Base-by-base conservation (phyloP, 2,797 vertebrate species). In the Percopsis omiscomaycus region DNA sequence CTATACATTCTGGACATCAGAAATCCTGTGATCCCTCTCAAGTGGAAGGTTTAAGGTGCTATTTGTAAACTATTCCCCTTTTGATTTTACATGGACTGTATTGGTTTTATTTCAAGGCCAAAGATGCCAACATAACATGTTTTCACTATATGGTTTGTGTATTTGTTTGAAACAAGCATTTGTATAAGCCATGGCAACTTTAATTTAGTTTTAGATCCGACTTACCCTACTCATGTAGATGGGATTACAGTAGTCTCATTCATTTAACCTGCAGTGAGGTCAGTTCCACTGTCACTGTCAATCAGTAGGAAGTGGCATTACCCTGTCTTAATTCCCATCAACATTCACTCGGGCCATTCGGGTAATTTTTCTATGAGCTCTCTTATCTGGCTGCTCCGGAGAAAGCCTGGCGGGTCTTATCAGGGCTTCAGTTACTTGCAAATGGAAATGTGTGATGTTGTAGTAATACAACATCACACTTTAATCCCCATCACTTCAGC, bases 211-310 rank as follows among this genome's bases (percentile, higher is more conserved):
- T 59, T 59, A 58, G 62, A 56, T n/a, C 44, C 49, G 57, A 87
- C 78, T 80, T 87, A 77, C 9, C 12, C 67, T 50, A 66, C 69
- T 83, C 80, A 77, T 74, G 80, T 70, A 74, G 74, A 29, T 29
- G 50, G 74, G 86, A 86, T 89, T 85, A 86, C 69, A 71, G 74
- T 83, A 76, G 84, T 87, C 81, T 83, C 68, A 82, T 84, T 87
- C 86, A 83, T 71, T 55, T 71, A 77, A 60, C 59, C 79, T 66
- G 55, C 48, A 71, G 78, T 69, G n/a, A 54, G 69, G 79, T 82
- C 77, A 80, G 77, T 76, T 69, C 74, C 55, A 60, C 68, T 80
- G 79, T 90, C 87, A 71, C 66, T 60, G 65, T 84, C 81, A 82
- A 86, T 84, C 83, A 80, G 64, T 71, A 59, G 65, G 60, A 87